phyloP scores from a whole-genome alignment of 2,888 invertebrate species.

The Phorcus lineatus region DNA sequence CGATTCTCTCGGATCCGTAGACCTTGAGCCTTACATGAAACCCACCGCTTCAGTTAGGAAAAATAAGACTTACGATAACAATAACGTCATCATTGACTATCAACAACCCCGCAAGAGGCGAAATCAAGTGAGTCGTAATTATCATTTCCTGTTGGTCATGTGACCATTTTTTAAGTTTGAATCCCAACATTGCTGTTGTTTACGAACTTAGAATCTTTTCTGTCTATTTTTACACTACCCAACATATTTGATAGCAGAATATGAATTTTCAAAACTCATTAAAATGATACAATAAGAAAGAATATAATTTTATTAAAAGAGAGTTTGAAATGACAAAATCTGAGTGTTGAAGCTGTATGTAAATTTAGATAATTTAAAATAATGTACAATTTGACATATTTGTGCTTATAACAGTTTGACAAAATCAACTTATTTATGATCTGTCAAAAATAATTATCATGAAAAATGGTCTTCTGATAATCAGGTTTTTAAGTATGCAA shows the following conservation, averaged over 20 bases:
- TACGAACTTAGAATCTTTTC: not conserved
- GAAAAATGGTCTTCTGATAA: too few species aligned
- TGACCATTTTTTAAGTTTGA: not conserved
- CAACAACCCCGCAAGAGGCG: not conserved
- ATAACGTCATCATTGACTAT: not conserved
- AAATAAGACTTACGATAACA: not conserved
- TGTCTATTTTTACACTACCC: not conserved
- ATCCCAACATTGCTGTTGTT: not conserved
- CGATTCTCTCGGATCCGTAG: constrained; percentile 55
- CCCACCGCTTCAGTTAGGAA: not conserved
- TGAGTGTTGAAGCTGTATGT: too few species aligned
- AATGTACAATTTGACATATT: too few species aligned
- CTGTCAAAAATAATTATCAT: too few species aligned
- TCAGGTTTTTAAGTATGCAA: too few species aligned
- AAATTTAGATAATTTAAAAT: too few species aligned
- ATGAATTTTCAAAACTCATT: too few species aligned
- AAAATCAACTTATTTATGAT: too few species aligned
- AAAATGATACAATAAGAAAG: not conserved
- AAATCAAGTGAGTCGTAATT: constrained; percentile 2
- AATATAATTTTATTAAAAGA: too few species aligned
- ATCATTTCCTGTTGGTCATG: not conserved
- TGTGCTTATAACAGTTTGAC: too few species aligned
- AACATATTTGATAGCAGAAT: not conserved
- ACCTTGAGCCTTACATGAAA: constrained; percentile 48
- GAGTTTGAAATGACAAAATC: too few species aligned